These are phyloP conservation scores for Pristiophorus japonicus DNA, from an alignment of 2,113 vertebrate species.

Conservation along the genomic window DNA sequence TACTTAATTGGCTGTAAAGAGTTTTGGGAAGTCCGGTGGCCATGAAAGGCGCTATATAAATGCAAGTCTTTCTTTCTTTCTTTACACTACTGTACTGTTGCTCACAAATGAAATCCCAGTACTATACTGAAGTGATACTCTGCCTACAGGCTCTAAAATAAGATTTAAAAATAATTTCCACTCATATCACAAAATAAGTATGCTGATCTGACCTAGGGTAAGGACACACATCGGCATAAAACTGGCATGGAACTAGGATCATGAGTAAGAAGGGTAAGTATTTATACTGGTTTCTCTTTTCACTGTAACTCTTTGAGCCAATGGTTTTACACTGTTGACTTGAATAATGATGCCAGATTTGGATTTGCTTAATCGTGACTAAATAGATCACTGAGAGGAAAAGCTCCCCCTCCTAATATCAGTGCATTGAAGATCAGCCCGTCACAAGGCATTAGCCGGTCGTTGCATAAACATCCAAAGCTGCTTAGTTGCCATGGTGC, in stretches of 20 bases:
- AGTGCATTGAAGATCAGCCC: not conserved
- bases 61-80: too few species aligned
- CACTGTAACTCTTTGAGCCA: not conserved
- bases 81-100: not conserved
- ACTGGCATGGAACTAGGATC: not conserved
- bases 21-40: too few species aligned
- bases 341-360: not conserved
- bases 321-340: not conserved
- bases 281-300: not conserved
- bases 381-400: not conserved
- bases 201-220: not conserved
- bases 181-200: not conserved
- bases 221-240: not conserved
- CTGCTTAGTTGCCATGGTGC: not conserved
- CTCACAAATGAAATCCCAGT: not conserved
- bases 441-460: not conserved
- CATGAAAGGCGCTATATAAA: too few species aligned
- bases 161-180: conserved; percentile 10
- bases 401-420: not conserved
- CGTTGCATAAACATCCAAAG: not conserved
- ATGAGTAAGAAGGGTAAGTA: not conserved
- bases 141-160: not conserved
- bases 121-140: not conserved
- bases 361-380: not conserved
- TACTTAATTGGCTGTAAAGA: too few species aligned